Conservation (phyloP, 2,113 vertebrate species). For the Aleadryas rufinucha region DNA sequence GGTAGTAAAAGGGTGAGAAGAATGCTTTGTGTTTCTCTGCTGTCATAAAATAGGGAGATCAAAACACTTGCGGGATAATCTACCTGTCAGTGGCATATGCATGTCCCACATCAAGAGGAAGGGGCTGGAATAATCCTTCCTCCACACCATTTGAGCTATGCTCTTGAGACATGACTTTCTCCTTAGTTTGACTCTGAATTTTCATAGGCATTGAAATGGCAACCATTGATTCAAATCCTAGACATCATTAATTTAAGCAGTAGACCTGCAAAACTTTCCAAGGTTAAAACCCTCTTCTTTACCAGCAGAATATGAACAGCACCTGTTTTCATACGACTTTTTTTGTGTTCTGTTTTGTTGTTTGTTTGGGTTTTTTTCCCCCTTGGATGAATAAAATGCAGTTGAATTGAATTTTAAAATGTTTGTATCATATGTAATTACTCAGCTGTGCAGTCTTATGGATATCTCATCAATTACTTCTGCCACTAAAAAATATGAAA, state of each 20-base stretch:
- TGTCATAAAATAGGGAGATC: background rate
- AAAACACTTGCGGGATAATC: background rate
- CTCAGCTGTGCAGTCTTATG: background rate
- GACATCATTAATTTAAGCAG: background rate
- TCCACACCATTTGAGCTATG: background rate
- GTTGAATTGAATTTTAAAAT: background rate
- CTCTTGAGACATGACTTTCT: background rate
- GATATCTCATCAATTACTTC: background rate
- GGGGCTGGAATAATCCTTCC: background rate
- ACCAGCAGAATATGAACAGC: background rate
- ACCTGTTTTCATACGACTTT: background rate
- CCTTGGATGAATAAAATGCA: background rate
- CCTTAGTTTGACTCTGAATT: background rate
- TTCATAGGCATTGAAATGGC: background rate
- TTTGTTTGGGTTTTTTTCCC: fast-evolving
- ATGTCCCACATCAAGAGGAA: background rate
- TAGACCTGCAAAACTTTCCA: background rate
- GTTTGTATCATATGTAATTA: background rate
- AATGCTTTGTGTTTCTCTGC: background rate
- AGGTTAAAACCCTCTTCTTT: background rate
- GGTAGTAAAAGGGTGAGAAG: background rate
- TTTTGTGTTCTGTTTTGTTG: background rate
- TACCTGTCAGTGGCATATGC: background rate
- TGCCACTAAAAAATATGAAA: background rate
- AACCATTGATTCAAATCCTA: background rate